Base-by-base conservation (phyloP, 2,113 vertebrate genomes). In the Carassius auratus region DNA sequence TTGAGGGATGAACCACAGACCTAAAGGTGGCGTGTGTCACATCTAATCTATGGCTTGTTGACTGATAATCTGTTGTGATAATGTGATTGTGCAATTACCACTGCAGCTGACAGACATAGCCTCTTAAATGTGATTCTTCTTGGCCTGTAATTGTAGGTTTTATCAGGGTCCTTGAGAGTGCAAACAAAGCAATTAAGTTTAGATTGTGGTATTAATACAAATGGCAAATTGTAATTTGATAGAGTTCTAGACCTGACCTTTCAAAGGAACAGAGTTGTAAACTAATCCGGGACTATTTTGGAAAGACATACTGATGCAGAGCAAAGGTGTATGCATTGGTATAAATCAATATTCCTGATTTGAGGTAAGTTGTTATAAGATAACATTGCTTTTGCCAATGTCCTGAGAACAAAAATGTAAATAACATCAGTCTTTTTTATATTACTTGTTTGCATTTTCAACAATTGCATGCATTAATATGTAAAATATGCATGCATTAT, bases 31-130 rank as follows among this genome's bases (percentile, higher is more conserved):
- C 55, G 85, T 19, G 36, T 3, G 87, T 90, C 91, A 90, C 89
- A 82, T 89, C 90, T 89, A 89, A n/a, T 95, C 79, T 87, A 85
- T 90, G 88, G 83, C 85, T 38, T 78, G 19, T 21, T n/a, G 38
- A 86, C 42, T 61, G 69, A 76, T 93, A 93, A 94, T 91, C 6
- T 0, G 85, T 92, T 93, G 74, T 52, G 52, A 59, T 86, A 79
- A 88, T 94, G 55, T 89, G 88, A 82, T 91, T 91, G 66, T 42
- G 38, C 23, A 48, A 71, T 92, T 87, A 84, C 91, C 80, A 87
- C 83, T 86, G 84, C 81, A 84, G 88, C 84, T 90, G 88, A 66
- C 38, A 76, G 26, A 71, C n/a, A 23, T 33, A 21, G 15, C 75
- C 33, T 52, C n/a, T 61, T 68, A 86, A 74, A 88, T 85, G 23